Conservation (phyloP, 1,140 invertebrate species). For the Drosophila novamexicana region DNA sequence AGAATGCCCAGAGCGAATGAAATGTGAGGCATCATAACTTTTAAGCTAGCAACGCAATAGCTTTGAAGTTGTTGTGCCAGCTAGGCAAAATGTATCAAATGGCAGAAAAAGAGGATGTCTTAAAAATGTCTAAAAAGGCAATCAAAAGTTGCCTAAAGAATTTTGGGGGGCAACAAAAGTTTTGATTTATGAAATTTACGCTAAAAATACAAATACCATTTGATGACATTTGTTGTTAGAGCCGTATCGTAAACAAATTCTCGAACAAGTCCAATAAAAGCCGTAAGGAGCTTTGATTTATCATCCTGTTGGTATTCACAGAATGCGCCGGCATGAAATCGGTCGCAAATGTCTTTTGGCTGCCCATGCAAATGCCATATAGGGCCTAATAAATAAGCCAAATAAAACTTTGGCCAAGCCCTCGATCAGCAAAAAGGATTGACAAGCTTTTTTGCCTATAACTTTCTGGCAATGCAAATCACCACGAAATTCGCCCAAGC, state of each 20-base stretch:
- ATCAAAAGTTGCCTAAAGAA: conserved; percentile 71
- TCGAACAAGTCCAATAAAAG: conserved; percentile 81
- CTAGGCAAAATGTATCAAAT: conserved; percentile 23
- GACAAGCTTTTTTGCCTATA: conserved; percentile 35
- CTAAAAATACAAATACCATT: conserved; percentile 80
- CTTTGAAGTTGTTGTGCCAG: conserved; percentile 40
- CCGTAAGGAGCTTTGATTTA: conserved; percentile 48
- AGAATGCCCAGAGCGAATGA: conserved; percentile 19
- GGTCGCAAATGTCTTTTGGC: conserved; percentile 56
- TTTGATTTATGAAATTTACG: conserved; percentile 80
- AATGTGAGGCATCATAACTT: conserved; percentile 49
- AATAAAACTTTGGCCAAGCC: conserved; percentile 55
- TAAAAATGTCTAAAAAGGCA: conserved; percentile 60
- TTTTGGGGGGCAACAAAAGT: conserved; percentile 54
- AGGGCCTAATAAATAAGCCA: conserved; percentile 67
- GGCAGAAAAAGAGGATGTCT: conserved; percentile 5
- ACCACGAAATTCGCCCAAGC: conserved; percentile 28
- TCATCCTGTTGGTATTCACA: conserved; percentile 53
- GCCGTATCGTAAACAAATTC: conserved; percentile 57
- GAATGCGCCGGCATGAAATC: conserved; percentile 53
- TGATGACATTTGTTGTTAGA: conserved; percentile 65
- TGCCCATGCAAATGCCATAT: conserved; percentile 58
- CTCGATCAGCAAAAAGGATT: conserved; percentile 37
- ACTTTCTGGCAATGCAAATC: conserved; percentile 55
- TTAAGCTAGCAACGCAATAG: conserved; percentile 17